A percentile compares a stretch with the other conserved stretches of the same genome.
Conservation (phyloP, 2,797 vertebrate species). For the Silurus lanzhouensis region DNA sequence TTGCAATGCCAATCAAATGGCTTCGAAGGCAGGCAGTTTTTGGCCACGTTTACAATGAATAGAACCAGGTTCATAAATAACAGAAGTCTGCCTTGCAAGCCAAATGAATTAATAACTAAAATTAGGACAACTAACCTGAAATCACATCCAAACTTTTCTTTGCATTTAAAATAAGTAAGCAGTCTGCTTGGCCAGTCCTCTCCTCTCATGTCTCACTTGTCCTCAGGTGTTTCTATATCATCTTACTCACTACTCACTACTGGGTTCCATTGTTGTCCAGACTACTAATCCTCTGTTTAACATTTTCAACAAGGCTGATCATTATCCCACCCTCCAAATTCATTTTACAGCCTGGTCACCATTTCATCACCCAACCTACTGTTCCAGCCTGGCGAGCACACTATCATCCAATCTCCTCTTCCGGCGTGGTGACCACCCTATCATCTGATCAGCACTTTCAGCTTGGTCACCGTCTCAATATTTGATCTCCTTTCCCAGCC, state of each 20-base stretch:
- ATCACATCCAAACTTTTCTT: background rate
- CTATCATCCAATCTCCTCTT: background rate
- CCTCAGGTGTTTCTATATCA: background rate
- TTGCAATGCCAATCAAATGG: background rate
- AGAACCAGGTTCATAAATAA: background rate
- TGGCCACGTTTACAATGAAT: background rate
- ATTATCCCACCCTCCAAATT: background rate
- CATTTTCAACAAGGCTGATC: background rate
- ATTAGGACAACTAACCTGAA: background rate
- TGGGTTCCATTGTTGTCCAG: background rate
- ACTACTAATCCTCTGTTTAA: background rate
- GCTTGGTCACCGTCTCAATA: no score
- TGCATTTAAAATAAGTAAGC: background rate
- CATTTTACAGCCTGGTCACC: background rate
- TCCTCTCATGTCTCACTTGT: background rate
- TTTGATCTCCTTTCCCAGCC: background rate
- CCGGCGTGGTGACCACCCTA: background rate
- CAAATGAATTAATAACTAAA: background rate
- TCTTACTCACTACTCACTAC: background rate
- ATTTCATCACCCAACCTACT: background rate
- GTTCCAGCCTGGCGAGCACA: background rate
- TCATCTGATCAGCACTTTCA: background rate
- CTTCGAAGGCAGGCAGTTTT: background rate
- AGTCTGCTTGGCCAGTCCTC: background rate
- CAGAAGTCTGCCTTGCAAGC: background rate